These are phyloP conservation scores for Epinotia demarniana DNA, from an alignment of 2,888 invertebrate species.

Conservation along the genomic window DNA sequence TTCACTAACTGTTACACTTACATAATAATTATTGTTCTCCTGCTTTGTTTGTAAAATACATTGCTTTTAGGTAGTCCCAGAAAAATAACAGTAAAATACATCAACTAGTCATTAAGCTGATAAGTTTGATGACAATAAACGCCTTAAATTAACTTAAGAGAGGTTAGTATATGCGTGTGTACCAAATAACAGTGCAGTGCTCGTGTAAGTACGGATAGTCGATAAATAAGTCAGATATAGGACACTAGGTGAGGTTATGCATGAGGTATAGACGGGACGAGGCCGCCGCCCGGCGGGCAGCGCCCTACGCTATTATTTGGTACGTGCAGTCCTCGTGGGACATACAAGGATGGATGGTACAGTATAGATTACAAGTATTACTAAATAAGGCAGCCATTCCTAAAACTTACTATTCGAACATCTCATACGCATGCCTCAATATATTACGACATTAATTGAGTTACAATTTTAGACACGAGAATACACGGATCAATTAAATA, in stretches of 20 bases:
- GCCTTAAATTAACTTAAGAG: slow-evolving; percentile 77
- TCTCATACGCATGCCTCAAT: slow-evolving; percentile 67
- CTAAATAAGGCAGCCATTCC: slow-evolving; percentile 77
- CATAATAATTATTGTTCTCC: slow-evolving; percentile 85
- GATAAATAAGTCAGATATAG: slow-evolving; percentile 68
- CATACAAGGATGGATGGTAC: slow-evolving; percentile 66
- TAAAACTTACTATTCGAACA: slow-evolving; percentile 67
- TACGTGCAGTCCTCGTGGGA: slow-evolving; percentile 62
- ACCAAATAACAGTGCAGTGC: slow-evolving; percentile 83
- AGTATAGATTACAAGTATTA: slow-evolving; percentile 66
- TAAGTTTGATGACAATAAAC: slow-evolving; percentile 74
- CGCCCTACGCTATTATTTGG: slow-evolving; percentile 77
- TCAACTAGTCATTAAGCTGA: slow-evolving; percentile 78
- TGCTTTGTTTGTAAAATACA: slow-evolving; percentile 84
- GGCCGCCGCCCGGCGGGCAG: slow-evolving; percentile 45
- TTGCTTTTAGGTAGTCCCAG: slow-evolving; percentile 82
- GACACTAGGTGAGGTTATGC: slow-evolving; percentile 76
- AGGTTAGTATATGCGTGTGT: slow-evolving; percentile 69
- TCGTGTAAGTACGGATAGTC: slow-evolving; percentile 75
- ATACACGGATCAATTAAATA: slow-evolving; percentile 78
- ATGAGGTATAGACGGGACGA: slow-evolving; percentile 70
- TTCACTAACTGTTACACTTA: slow-evolving; percentile 85
- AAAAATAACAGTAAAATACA: slow-evolving; percentile 83
- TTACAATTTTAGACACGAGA: slow-evolving; percentile 64
- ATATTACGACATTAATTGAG: slow-evolving; percentile 65